Percentiles rank a stretch among this genome's conserved stretches.
These are phyloP conservation scores for western clawed frog (Xenopus tropicalis) DNA, from an alignment of 2,113 vertebrate genomes.

Conservation along the genomic window UCB_Xtro_10.0 CM004446.2:41886501-41887000, in stretches of 20 bases:
- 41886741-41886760: conserved; percentile 99
- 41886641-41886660: conserved; percentile 99
- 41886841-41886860: conserved; percentile 89
- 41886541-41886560: conserved; percentile 98
- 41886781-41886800: conserved; percentile 95
- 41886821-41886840: conserved; percentile 99
- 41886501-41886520: conserved; percentile 98
- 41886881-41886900: conserved; percentile 98
- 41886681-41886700: conserved; percentile 99
- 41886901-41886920: conserved; percentile 88
- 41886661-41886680: conserved; percentile 99
- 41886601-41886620: conserved; percentile 99
- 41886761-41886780: conserved; percentile 98
- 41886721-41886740: conserved; percentile 99
- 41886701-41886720: conserved; percentile 99
- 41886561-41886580: conserved; percentile 73
- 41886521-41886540: conserved; percentile 98
- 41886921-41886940: conserved; percentile 35
- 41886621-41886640: conserved; percentile 99
- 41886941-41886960: conserved; percentile 31
- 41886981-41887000: conserved; percentile 37
- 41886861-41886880: conserved; percentile 95
- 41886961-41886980: conserved; percentile 34
- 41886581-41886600: conserved; percentile 98
- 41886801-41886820: conserved; percentile 98